A percentile compares a stretch with the other conserved stretches of the same genome.
Conservation (phyloP, 64 coral and sea anemone genomes). For the Actinia tenebrosa region DNA sequence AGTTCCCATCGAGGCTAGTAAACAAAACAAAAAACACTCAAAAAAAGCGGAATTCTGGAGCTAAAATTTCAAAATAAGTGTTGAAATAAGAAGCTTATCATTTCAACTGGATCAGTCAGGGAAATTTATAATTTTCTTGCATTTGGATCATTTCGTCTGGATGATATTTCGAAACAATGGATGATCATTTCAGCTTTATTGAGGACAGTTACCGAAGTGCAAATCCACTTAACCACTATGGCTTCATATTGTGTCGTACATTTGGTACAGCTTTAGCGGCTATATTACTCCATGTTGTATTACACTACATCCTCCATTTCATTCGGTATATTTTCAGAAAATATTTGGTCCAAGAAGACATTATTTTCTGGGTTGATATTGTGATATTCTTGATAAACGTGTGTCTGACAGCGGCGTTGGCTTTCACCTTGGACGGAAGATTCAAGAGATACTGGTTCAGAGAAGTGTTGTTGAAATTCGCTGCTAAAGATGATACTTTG, state of each 20-base stretch:
- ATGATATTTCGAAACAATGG: background rate
- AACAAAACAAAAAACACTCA: no score
- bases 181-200: conserved; percentile 10
- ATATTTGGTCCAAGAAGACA: conserved; percentile 2
- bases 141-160: background rate
- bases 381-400: background rate
- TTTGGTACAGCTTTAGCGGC: conserved; percentile 2
- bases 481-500: background rate
- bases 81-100: background rate
- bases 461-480: conserved; percentile 20
- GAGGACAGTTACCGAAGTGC: conserved; percentile 11
- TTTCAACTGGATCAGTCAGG: background rate
- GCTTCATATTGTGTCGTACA: background rate
- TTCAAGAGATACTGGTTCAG: conserved; percentile 4
- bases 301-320: background rate
- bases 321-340: background rate
- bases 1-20: background rate
- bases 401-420: background rate
- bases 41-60: background rate
- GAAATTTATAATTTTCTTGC: background rate
- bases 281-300: background rate
- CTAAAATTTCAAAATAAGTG: background rate
- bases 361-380: conserved; percentile 10
- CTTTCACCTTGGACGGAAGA: background rate
- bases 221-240: background rate